Evolutionary conservation across 2,113 vertebrate genomes (phyloP), one percentile per base, ranked within the genome.

Genomic region (Cyphomyrus plagiostoma): DNA sequence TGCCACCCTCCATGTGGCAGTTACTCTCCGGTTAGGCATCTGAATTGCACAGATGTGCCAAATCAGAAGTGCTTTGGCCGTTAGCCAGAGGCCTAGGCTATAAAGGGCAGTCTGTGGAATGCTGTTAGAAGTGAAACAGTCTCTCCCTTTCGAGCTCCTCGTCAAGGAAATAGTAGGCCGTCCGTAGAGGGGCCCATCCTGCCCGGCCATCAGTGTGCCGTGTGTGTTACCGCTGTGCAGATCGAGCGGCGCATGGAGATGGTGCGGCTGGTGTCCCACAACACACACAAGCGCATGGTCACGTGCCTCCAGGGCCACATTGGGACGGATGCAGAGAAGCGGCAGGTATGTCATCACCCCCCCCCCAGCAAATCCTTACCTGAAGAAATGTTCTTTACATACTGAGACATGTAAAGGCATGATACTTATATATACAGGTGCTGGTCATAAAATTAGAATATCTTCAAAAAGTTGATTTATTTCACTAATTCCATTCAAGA

Each of bases 221-320:
- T 30, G 62, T 70, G 62, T 26, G 74, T 50, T 46, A 9, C 46
- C 4, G 4, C 35, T 21, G 50, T 89, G 21, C 93, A 96, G 95
- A 96, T 96, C 0, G 98, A 99, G 93, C 95, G 96, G 66, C 96
- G 98, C 19, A 95, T 99, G 93, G 98, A 99, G 93, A 66, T 94
- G 0, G 97, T 99, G 89, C 96, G 98, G 3, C 91, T 96, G 3
- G 96, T 97, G 91, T 98, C 97, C 17, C 98, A 99, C 93, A 97
- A 97, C 88, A 93, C 96, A 0, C 96, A 97, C 94, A 99, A 99
- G 94, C 96, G 95, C 89, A 94, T 99, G 89, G 93, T 95, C 4
- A 93, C 93, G 0, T 99, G 98, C 91, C 96, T 99, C 91, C 98
- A 99, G 94, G 97, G 97, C 89, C 97, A 97, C 80, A 94, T 96